These are phyloP conservation scores for Orchesellides sinensis DNA, from an alignment of 2,888 invertebrate genomes.

Conservation along the genomic window DNA sequence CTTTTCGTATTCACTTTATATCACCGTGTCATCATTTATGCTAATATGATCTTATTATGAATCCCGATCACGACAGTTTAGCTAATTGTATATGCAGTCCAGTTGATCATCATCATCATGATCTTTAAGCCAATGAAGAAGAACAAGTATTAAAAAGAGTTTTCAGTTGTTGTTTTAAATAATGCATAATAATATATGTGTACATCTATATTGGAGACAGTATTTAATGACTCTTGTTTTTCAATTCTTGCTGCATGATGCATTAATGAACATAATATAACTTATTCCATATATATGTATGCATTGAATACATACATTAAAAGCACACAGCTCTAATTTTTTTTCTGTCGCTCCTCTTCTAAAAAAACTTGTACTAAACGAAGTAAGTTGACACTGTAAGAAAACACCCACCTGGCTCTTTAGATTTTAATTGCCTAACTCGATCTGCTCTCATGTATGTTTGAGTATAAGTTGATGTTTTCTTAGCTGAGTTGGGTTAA, in stretches of 20 bases:
- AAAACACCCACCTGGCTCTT: conserved; percentile 74
- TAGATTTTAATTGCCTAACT: conserved; percentile 68
- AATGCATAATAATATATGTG: conserved; percentile 25
- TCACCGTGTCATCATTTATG: conserved; percentile 63
- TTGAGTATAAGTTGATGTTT: no score
- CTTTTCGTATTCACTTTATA: conserved; percentile 16
- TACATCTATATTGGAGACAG: conserved; percentile 29
- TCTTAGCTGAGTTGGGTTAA: conserved; percentile 59
- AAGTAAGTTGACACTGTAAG: conserved; percentile 70
- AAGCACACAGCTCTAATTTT: conserved; percentile 24
- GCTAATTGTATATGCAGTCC: conserved; percentile 65
- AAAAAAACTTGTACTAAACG: no score
- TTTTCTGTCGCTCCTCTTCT: background rate
- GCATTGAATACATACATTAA: conserved; percentile 41
- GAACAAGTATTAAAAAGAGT: no score
- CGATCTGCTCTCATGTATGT: no score
- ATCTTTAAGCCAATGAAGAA: conserved; percentile 17
- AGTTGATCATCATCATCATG: no score
- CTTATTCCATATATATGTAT: no score
- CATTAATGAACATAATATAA: conserved; percentile 20
- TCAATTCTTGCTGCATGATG: conserved; percentile 5
- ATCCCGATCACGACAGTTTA: conserved; percentile 65
- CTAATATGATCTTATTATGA: conserved; percentile 58
- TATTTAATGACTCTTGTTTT: conserved; percentile 45
- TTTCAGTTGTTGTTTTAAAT: background rate